Base-by-base conservation (phyloP, 2,888 invertebrate species). In the Melanotus villosus region DNA sequence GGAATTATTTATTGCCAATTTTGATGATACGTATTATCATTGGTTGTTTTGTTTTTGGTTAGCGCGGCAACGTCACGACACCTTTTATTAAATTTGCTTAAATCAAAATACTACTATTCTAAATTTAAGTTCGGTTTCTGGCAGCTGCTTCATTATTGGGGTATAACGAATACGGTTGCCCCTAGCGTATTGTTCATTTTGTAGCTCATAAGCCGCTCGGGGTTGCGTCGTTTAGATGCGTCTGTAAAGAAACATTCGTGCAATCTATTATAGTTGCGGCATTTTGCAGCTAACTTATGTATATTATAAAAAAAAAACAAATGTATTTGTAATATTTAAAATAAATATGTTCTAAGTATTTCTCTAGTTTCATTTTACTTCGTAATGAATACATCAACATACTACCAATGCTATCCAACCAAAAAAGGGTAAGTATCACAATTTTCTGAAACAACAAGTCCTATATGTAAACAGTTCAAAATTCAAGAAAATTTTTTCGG, bases 251-350 rank as follows among this genome's bases (percentile, higher is more conserved):
- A 78, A 73, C 78, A 75, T 75, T 76, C 76, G 84, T 84, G 84
- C 84, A 84, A 84, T 84, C 82, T 82, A 80, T 79, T 80, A 77
- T 81, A 80, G 77, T 80, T 75, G 79, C 80, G 77, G 80, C 80
- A 73, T 78, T 79, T 80, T 81, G 81, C 80, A 81, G 81, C 79
- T 80, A 80, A 76, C 74, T 78, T 80, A 81, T 81, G 78, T 82
- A 80, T 80, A 79, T 77, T 80, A 80, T 76, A 78, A 78, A 26
- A 26, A n/a, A n/a, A 78, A 78, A 77, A 78, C 76, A 58, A 65
- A 65, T 84, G 84, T 84, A 84, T 84, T 84, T 84, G 82, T 84
- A 83, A 81, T 81, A 83, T 83, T 82, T 77, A 79, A 26, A 83
- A 83, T 83, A 83, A 83, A 84, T 80, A 82, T 81, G 82, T 82